These are phyloP conservation scores for Troilus luridus DNA, from an alignment of 2,888 invertebrate species.

Conservation along the genomic window DNA sequence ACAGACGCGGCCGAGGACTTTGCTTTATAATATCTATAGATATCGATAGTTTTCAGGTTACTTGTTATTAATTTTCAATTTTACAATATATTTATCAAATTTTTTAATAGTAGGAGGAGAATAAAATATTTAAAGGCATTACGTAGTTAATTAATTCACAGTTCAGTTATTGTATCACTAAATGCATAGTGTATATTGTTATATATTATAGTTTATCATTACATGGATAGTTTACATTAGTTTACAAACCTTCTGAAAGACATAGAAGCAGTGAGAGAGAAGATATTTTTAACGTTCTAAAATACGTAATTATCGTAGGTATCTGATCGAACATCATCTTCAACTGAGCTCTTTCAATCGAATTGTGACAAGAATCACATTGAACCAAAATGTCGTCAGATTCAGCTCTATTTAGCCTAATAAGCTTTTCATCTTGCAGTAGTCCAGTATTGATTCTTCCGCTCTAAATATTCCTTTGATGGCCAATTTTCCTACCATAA, in stretches of 20 bases:
- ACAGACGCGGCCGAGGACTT: no score
- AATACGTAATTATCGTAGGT: not conserved
- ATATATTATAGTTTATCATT: no score
- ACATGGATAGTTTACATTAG: not conserved
- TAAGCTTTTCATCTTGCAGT: not conserved
- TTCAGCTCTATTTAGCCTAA: not conserved
- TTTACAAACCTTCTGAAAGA: conserved; percentile 3
- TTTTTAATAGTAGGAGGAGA: no score
- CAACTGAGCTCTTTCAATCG: not conserved
- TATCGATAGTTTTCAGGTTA: no score
- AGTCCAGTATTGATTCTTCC: not conserved
- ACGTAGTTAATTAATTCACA: no score
- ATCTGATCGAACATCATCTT: not conserved
- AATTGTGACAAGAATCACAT: not conserved
- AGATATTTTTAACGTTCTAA: not conserved
- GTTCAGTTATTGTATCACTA: no score
- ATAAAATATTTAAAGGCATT: no score
- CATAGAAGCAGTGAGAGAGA: not conserved
- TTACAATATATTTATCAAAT: no score
- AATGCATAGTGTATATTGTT: no score
- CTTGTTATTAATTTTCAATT: no score
- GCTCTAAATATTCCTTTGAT: not conserved
- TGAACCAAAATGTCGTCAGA: no score
- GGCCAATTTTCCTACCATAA: not conserved
- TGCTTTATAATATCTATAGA: no score